Conservation (phyloP, 2,113 vertebrate genomes). For the Daubentonia madagascariensis region DNA sequence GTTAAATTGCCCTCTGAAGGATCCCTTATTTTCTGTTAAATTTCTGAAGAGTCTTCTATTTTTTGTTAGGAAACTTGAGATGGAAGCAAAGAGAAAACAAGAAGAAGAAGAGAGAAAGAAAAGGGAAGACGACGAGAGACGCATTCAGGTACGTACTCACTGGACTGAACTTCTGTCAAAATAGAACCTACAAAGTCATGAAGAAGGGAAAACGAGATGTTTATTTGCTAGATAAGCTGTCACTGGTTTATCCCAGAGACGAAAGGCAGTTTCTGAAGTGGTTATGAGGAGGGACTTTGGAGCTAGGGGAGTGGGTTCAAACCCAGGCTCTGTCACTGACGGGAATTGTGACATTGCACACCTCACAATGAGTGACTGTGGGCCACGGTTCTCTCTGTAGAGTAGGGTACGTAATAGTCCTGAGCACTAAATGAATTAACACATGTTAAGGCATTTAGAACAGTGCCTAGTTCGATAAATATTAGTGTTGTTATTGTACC, state of each 20-base stretch:
- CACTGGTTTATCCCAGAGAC: neutral
- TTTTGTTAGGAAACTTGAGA: conserved; percentile 92
- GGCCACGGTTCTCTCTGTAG: neutral
- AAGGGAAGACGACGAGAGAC: conserved; percentile 93
- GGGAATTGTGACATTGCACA: neutral
- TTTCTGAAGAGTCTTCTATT: neutral
- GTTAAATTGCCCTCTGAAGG: neutral
- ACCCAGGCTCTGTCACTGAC: neutral
- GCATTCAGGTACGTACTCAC: conserved; percentile 87
- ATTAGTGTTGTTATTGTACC: neutral
- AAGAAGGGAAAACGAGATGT: neutral
- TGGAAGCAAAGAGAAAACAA: conserved; percentile 95
- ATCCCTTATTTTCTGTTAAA: neutral
- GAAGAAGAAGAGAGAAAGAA: conserved; percentile 96
- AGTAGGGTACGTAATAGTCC: neutral
- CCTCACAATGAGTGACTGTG: neutral
- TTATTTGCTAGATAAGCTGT: neutral
- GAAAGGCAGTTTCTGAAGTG: neutral
- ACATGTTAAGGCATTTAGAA: neutral
- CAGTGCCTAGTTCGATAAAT: neutral
- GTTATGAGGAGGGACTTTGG: neutral
- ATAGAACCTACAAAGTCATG: neutral
- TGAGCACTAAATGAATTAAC: neutral
- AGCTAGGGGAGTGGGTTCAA: neutral
- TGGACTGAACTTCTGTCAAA: neutral